Percentiles rank a stretch among this genome's conserved stretches.
Evolutionary conservation across 2,113 vertebrate species (phyloP).

Genomic region (Phalacrocorax brasilianus): DNA sequence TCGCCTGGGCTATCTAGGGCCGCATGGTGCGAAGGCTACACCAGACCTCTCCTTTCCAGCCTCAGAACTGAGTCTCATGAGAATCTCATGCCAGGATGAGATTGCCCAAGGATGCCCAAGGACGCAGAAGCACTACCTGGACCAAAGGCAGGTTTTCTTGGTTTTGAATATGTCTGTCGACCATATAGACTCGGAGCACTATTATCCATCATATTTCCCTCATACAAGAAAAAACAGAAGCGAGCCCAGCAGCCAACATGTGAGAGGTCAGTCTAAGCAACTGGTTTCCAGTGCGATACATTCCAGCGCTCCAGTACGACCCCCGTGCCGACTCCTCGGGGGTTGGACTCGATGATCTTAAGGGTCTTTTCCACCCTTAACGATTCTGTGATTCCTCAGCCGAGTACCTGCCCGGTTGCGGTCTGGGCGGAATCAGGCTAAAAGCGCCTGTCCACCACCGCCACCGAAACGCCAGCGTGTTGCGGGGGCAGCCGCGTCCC

Average conservation of each 20-base stretch:
- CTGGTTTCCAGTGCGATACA: neutral
- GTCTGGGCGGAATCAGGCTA: fast-evolving
- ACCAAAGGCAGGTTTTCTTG: neutral
- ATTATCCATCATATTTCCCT: fast-evolving
- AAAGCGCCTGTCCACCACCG: neutral
- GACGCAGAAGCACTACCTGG: neutral
- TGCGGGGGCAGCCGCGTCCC: neutral
- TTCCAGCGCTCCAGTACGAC: fast-evolving
- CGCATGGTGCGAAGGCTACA: fast-evolving
- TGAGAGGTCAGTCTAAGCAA: fast-evolving
- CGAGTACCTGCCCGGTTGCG: neutral
- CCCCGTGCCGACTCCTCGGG: neutral
- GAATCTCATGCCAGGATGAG: neutral
- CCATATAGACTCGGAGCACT: fast-evolving
- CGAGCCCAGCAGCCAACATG: neutral
- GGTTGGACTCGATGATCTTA: too few relatives aligned
- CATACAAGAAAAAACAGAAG: neutral
- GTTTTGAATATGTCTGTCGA: fast-evolving
- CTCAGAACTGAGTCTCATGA: neutral
- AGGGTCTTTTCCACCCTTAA: too few relatives aligned
- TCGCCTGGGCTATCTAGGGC: neutral
- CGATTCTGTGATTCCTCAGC: too few relatives aligned
- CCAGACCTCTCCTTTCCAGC: neutral
- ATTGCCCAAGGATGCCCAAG: neutral
- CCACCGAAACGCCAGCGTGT: fast-evolving